Evolutionary conservation across 64 coral and sea anemone genomes (phyloP), one percentile per base, ranked within the genome.

Genomic region (Stichodactyla mertensii): DNA sequence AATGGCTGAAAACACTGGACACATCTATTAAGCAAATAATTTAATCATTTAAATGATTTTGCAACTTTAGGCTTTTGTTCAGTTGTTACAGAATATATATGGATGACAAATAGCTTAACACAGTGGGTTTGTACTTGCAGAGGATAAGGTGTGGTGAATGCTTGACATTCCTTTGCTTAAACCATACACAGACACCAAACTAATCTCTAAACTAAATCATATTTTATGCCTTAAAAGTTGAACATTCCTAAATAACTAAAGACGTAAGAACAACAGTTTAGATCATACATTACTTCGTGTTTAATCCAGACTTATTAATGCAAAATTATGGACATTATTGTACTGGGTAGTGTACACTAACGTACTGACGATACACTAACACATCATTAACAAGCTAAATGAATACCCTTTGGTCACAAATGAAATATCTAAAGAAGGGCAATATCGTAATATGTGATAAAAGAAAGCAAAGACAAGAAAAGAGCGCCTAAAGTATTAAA

Each of bases 1-100:
- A 93, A 93, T 23, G 83, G 83, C 64, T 89, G 92, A 52, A 93
- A 93, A 71, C 92, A 93, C 52, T 93, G 92, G 52, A 93, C 92
- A 93, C 92, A 93, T 45, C 92, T 93, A 79, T 31, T 28, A 83
- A 67, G 55, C 12, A 15, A 92, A 83, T n/a, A 19, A 66, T 2
- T 45, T 4, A 45, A 45, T 45, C 36, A 45, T 45, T 45, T 45
- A 45, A 45, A 45, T 2, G 3, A 45, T 45, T 45, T 45, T 45
- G 36, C 36, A 45, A 45, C 36, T 45, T 45, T 45, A 45, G 36
- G 36, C 36, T 58, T 58, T 58, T 58, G 56, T 58, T 24, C 27
- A 55, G 55, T 19, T 10, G 15, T 51, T 31, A 82, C 28, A 11
- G 51, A 58, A 58, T 5, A 11, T 45, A 4, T 45, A 45, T 45